Conservation (phyloP, 2,797 vertebrate species). For the Hydrolagus colliei region DNA sequence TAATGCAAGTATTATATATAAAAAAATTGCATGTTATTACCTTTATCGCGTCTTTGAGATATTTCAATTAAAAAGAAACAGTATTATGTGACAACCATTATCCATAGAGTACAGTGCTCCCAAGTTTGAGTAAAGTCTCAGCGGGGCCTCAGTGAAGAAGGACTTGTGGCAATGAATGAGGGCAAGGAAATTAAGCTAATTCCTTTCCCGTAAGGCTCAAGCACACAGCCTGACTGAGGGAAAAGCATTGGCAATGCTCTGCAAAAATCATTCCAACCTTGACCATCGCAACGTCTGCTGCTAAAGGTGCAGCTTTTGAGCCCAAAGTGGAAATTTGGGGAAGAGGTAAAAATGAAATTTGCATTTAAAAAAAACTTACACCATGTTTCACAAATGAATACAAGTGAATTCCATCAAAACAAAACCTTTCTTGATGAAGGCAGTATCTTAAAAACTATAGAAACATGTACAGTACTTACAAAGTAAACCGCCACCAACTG, state of each 20-base stretch:
- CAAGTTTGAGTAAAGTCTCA: not conserved
- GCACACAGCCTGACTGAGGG: not conserved
- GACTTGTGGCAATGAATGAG: not conserved
- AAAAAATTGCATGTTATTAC: not conserved
- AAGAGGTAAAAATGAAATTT: not conserved
- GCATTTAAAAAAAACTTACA: not conserved
- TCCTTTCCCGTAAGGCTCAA: not conserved
- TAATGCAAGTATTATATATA: not conserved
- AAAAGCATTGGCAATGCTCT: not conserved
- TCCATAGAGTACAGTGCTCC: not conserved
- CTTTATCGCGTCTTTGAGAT: not conserved
- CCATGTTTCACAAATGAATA: not conserved
- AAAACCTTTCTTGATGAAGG: not conserved
- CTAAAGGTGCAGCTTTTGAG: no score
- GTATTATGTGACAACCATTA: not conserved
- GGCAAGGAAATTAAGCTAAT: not conserved
- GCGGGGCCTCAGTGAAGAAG: not conserved
- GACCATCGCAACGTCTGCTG: not conserved
- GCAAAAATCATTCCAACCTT: not conserved
- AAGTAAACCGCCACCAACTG: constrained; percentile 85
- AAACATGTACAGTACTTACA: constrained; percentile 66
- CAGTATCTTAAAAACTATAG: not conserved
- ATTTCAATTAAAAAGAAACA: not conserved
- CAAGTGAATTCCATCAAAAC: not conserved
- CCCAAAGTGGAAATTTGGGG: not conserved